Conservation (phyloP, 2,888 invertebrate species). For the Nephrotoma appendiculata region DNA sequence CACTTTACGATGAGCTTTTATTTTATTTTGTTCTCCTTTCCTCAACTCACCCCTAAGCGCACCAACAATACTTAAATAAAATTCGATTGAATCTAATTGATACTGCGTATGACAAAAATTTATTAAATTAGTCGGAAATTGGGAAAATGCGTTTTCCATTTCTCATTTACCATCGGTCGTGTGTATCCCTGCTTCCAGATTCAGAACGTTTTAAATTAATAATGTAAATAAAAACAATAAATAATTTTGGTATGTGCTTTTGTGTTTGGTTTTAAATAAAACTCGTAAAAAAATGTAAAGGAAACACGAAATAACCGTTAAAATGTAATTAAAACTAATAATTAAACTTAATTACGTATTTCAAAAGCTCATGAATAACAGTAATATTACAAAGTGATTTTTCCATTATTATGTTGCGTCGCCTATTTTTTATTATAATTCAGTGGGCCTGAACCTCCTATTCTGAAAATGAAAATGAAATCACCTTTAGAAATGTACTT, state of each 20-base stretch:
- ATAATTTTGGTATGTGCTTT: background rate
- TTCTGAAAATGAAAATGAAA: background rate
- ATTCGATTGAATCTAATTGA: background rate
- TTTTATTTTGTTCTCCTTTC: background rate
- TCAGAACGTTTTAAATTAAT: background rate
- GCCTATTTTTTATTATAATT: background rate
- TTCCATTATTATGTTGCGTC: background rate
- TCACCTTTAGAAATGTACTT: background rate
- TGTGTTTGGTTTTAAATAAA: background rate
- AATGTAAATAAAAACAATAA: background rate
- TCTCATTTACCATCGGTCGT: background rate
- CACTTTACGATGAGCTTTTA: background rate
- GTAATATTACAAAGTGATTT: background rate
- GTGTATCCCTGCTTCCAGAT: background rate
- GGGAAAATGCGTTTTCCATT: background rate
- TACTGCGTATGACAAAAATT: background rate
- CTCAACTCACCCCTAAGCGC: background rate
- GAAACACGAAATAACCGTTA: background rate
- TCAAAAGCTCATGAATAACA: background rate
- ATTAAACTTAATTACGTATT: background rate
- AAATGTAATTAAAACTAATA: background rate
- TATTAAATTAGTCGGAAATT: background rate
- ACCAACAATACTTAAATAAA: background rate
- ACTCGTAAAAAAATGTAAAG: background rate
- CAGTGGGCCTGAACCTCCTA: background rate